These are phyloP conservation scores for Mus caroli DNA, from an alignment of 2,797 vertebrate genomes.

Conservation along the genomic window DNA sequence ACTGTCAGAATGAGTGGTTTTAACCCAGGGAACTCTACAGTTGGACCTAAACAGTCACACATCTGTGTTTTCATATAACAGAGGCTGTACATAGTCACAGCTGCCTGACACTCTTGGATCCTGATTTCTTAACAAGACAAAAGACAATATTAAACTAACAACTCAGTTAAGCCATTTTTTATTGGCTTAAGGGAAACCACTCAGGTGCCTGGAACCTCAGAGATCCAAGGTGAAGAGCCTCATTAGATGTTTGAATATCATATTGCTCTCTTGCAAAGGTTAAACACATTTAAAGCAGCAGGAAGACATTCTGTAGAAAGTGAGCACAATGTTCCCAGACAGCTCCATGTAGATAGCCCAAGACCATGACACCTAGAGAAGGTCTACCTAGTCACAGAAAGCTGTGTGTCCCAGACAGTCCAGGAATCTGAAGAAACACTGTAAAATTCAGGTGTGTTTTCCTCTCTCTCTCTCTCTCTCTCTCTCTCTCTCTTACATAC, in stretches of 20 bases:
- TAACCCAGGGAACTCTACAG: background rate
- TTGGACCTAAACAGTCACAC: fast-evolving
- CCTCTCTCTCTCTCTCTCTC: too few species aligned
- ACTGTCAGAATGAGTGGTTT: too few species aligned
- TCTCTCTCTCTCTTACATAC: background rate
- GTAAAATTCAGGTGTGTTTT: background rate
- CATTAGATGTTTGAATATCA: conserved; percentile 63
- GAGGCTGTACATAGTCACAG: background rate
- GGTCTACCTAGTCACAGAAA: fast-evolving
- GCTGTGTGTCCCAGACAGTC: too few species aligned
- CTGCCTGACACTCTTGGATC: background rate
- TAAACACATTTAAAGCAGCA: conserved; percentile 53
- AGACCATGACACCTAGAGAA: fast-evolving
- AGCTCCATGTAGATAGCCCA: background rate
- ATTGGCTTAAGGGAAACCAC: conserved; percentile 9
- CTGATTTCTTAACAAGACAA: conserved; percentile 58
- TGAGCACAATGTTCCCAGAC: background rate
- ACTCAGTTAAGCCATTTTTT: conserved; percentile 54
- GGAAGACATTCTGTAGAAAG: background rate
- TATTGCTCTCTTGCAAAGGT: conserved; percentile 59
- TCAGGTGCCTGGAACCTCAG: conserved; percentile 56
- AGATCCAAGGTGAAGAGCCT: conserved; percentile 37
- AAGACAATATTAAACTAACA: background rate
- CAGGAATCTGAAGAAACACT: background rate
- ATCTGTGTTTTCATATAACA: background rate